A percentile compares a stretch with the other conserved stretches of the same genome.
Conservation (phyloP, 2,113 vertebrate species). For the Nicator chloris region DNA sequence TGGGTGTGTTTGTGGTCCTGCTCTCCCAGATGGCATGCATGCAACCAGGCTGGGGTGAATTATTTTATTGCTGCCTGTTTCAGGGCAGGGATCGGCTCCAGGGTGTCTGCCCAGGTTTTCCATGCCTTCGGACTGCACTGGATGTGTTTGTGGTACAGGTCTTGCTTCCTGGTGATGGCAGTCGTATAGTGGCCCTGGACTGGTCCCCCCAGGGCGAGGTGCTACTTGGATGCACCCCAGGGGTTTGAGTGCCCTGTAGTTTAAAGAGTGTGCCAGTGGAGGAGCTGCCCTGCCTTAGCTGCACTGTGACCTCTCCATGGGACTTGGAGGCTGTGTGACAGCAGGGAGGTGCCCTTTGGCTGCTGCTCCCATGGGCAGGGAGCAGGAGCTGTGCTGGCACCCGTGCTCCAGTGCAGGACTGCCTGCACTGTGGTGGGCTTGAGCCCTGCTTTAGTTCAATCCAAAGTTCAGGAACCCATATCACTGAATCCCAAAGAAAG, state of each 20-base stretch:
- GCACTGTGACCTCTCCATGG: background rate
- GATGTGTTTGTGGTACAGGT: background rate
- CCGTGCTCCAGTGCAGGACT: background rate
- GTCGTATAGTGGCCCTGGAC: accelerated
- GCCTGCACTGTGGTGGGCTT: background rate
- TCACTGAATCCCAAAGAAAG: background rate
- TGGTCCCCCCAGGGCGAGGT: accelerated
- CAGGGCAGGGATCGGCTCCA: background rate
- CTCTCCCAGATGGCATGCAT: background rate
- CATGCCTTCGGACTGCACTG: background rate
- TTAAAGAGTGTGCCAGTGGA: background rate
- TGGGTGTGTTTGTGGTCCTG: background rate
- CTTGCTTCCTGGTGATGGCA: background rate
- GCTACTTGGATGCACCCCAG: background rate
- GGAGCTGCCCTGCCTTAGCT: background rate
- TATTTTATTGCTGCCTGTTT: constrained; percentile 28
- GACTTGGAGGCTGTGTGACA: background rate
- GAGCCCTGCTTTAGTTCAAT: background rate
- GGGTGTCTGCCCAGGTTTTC: background rate
- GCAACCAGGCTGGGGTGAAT: background rate
- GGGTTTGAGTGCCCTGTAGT: background rate
- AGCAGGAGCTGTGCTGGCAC: background rate
- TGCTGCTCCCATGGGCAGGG: background rate
- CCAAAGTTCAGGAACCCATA: background rate
- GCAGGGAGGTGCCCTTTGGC: background rate